phyloP scores from a whole-genome alignment of 2,888 invertebrate genomes.

The Meandrusa payeni region DNA sequence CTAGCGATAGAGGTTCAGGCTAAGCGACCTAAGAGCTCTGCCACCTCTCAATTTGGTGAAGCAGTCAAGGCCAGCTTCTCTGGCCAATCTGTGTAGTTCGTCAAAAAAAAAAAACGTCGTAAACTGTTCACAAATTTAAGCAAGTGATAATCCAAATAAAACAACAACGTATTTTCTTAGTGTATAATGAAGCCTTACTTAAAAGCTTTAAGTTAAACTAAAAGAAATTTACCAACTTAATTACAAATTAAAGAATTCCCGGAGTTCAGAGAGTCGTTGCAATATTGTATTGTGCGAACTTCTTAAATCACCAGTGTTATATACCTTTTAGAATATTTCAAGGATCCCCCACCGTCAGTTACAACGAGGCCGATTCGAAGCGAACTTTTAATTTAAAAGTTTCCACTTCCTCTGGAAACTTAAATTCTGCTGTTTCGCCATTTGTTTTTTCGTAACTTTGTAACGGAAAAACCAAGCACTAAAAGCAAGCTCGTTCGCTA shows the following conservation, averaged over 20 bases:
- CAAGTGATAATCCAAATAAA: no score
- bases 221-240: neutral
- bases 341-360: conserved; percentile 2
- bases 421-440: conserved; percentile 17
- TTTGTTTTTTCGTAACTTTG: conserved; percentile 17
- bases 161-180: neutral
- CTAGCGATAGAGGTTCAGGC: no score
- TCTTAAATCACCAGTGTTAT: neutral
- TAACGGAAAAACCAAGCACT: conserved; percentile 8
- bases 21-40: no score
- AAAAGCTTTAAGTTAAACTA: no score
- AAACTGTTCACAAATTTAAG: no score
- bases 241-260: neutral
- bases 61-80: no score
- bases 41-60: no score
- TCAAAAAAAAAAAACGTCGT: no score
- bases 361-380: conserved; percentile 1
- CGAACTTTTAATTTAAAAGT: conserved; percentile 22
- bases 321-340: neutral
- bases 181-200: neutral
- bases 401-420: conserved; percentile 13
- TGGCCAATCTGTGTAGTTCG: no score
- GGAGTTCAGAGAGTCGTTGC: conserved; percentile 1
- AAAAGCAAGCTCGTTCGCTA: conserved; percentile 11
- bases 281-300: conserved; percentile 4